These are phyloP conservation scores for Cryptocephalus primarius DNA, from an alignment of 2,888 invertebrate genomes.

Conservation along the genomic window DNA sequence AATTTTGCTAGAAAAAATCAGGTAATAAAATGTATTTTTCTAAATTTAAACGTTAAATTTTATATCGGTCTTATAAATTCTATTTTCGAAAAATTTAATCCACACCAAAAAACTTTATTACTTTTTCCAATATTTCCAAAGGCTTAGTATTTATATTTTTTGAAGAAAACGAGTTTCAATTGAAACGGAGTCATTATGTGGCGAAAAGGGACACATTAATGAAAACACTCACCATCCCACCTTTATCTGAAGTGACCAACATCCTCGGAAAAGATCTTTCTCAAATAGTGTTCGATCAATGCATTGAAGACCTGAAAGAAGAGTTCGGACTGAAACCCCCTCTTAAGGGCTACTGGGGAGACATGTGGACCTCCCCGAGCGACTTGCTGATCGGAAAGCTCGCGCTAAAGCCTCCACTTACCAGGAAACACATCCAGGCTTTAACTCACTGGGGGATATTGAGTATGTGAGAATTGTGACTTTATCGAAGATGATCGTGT, in stretches of 20 bases:
- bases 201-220: neutral
- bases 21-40: too few species aligned
- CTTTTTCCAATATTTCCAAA: too few species aligned
- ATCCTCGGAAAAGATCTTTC: conserved; percentile 30
- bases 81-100: too few species aligned
- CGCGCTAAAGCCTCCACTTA: conserved; percentile 33
- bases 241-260: conserved; percentile 27
- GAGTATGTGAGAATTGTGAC: conserved; percentile 18
- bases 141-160: too few species aligned
- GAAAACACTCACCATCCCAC: conserved; percentile 23
- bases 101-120: too few species aligned
- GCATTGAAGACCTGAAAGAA: conserved; percentile 24
- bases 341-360: conserved; percentile 30
- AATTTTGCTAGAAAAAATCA: too few species aligned
- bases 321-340: conserved; percentile 28
- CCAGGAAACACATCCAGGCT: conserved; percentile 32
- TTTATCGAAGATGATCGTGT: neutral
- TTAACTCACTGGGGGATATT: conserved; percentile 35
- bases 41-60: too few species aligned
- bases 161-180: too few species aligned
- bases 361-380: conserved; percentile 38
- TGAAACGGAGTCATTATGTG: too few species aligned
- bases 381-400: conserved; percentile 35
- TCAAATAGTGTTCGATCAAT: conserved; percentile 26
- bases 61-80: too few species aligned